These are phyloP conservation scores for Musca vetustissima DNA, from an alignment of 1,140 invertebrate genomes.

Conservation along the genomic window DNA sequence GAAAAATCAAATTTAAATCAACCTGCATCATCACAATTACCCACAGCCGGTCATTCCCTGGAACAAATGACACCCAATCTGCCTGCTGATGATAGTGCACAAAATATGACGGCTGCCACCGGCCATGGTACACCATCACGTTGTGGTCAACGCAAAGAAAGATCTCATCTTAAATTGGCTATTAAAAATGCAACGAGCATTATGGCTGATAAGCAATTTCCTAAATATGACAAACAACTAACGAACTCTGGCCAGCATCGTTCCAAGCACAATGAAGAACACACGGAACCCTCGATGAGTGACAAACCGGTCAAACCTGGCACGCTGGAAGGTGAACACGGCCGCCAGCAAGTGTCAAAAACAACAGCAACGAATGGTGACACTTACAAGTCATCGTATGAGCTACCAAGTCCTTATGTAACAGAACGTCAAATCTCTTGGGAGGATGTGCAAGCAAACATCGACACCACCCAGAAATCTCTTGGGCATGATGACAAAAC, in stretches of 20 bases:
- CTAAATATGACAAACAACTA: conserved; percentile 22
- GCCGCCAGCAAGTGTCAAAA: neutral
- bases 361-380: conserved; percentile 25
- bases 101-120: conserved; percentile 18
- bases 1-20: conserved; percentile 30
- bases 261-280: too few species aligned
- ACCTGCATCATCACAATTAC: conserved; percentile 24
- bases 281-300: neutral
- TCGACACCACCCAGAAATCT: neutral
- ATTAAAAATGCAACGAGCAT: neutral
- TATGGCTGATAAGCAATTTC: conserved; percentile 20
- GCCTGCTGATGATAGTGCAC: neutral
- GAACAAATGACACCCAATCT: too few species aligned
- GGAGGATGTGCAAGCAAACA: conserved; percentile 29
- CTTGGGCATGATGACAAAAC: neutral
- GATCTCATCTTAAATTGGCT: conserved; percentile 10
- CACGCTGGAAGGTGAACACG: neutral
- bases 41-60: neutral
- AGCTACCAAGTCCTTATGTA: conserved; percentile 46
- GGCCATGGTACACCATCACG: conserved; percentile 20
- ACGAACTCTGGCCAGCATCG: neutral
- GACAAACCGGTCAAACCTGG: neutral
- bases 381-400: conserved; percentile 50
- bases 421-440: conserved; percentile 46
- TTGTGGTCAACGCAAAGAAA: neutral